A percentile compares a stretch with the other conserved stretches of the same genome.
Evolutionary conservation across 2,888 invertebrate species (phyloP).

Genomic region (Cistogaster globosa): DNA sequence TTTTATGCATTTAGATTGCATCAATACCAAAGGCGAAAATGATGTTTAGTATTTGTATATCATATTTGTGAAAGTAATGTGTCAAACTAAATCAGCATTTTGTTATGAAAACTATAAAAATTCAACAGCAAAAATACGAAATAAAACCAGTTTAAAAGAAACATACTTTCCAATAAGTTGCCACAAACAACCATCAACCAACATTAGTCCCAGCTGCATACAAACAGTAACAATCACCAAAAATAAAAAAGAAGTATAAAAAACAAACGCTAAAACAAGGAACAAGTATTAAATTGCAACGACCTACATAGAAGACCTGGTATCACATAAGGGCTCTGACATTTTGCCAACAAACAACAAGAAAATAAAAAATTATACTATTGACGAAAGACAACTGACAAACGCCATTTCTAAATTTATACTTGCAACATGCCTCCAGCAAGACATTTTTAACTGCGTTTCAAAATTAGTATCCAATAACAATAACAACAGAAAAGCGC

Average conservation of each 20-base stretch:
- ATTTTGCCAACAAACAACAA: slow-evolving; percentile 20
- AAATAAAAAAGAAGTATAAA: slow-evolving; percentile 21
- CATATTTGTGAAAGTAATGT: slow-evolving; percentile 63
- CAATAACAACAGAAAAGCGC: not conserved
- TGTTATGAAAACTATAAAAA: slow-evolving; percentile 33
- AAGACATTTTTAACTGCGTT: not conserved
- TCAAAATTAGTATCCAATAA: not conserved
- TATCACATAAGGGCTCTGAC: slow-evolving; percentile 43
- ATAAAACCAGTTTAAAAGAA: slow-evolving; percentile 60
- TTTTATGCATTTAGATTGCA: slow-evolving; percentile 48
- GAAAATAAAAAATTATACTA: slow-evolving; percentile 28
- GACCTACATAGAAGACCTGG: slow-evolving; percentile 80
- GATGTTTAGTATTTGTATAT: slow-evolving; percentile 19
- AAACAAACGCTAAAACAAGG: slow-evolving; percentile 64
- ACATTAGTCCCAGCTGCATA: slow-evolving; percentile 69
- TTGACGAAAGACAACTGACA: slow-evolving; percentile 47
- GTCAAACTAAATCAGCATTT: slow-evolving; percentile 65
- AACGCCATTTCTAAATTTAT: slow-evolving; percentile 57
- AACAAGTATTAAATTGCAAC: slow-evolving; percentile 80
- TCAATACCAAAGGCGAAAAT: slow-evolving; percentile 11
- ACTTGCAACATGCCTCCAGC: slow-evolving; percentile 20
- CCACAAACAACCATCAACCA: slow-evolving; percentile 71
- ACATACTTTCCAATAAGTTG: slow-evolving; percentile 69
- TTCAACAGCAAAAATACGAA: slow-evolving; percentile 2
- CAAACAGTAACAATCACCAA: slow-evolving; percentile 37